Evolutionary conservation across 2,113 vertebrate species (phyloP), one percentile per base, ranked within the genome.

Genomic region (Oreotrochilus melanogaster): DNA sequence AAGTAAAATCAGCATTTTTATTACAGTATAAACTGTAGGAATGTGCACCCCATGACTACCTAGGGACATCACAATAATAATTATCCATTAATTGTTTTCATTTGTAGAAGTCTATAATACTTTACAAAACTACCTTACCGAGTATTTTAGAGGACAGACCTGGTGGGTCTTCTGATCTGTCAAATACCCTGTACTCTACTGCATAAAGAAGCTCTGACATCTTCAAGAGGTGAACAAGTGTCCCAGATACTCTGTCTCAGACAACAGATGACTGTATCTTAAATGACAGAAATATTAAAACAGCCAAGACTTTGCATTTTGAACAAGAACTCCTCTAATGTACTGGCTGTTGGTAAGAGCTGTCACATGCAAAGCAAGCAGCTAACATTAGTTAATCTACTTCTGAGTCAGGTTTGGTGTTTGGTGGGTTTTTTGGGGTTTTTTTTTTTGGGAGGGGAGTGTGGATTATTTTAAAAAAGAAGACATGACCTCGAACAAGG

Each of bases 331-430:
- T 82, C n/a, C 56, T 54, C 45, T 72, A 48, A 66, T 19, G 5
- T 15, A 28, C 0, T 1, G 6, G 10, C 35, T 57, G 39, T 71
- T 5, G 6, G 7, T 30, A 76, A 72, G 11, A 12, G 10, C 0
- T 70, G 33, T 47, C 15, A 54, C 35, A 54, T 4, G 18, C 25
- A 90, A 76, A 78, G 16, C 18, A 53, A 83, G 11, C 12, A 72
- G 27, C 27, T 69, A 60, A 51, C 43, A 48, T 33, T 7, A 87
- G 28, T 43, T 65, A n/a, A 50, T 25, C 6, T 21, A 27, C 24
- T 86, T 62, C 22, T 14, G 19, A 10, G 9, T 19, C 7, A 8
- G 2, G 5, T 21, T 91, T 67, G 7, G 11, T 1, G 25, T 65
- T 25, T 25, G 2, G 11, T 13, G 11, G 39, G 11, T 11, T 39